Evolutionary conservation across 2,797 vertebrate species (phyloP), one percentile per base, ranked within the genome.

Genomic region (Microchirus variegatus): DNA sequence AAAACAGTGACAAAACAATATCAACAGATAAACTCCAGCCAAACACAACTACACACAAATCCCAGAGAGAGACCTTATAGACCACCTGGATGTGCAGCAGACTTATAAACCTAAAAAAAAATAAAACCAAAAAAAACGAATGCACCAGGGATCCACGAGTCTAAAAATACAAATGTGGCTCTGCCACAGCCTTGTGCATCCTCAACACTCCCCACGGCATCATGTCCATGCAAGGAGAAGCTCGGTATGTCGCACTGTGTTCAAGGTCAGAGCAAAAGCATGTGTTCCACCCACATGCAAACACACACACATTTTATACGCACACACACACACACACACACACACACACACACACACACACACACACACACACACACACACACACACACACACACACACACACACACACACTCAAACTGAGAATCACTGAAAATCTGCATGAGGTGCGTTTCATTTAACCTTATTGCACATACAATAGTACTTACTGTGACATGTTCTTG

Each of bases 91-190:
- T 10, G 13, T 40, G 38, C 2, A 40, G 38, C 13, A 40, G 10
- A 10, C 5, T 31, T 31, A 4, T 40, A 40, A 14, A 9, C 13
- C 38, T 40, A 40, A 4, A 40, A 10, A 11, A 3, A 22, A 40
- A 14, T 13, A 1, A 11, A 14, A 11, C 38, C 3, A 40, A 38
- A 3, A 38, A 38, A 38, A 11, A 14, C n/a, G n/a, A 40, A 35
- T 31, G 49, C 11, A 0, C 48, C 67, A 56, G 17, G 59, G 78
- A 78, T 80, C 74, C 55, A 67, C 61, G 83, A 59, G 63, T 36
- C 11, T 77, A 60, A 67, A 82, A 84, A 73, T 75, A 63, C 57
- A 63, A 45, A 57, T 50, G 19, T 17, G 16, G n/a, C 9, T 56
- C 0, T 0, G 14, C 16, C 16, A 5, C 11, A 41, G 14, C 44